phyloP scores from a whole-genome alignment of 1,140 invertebrate genomes.

The Stenopsyche tienmushanensis region DNA sequence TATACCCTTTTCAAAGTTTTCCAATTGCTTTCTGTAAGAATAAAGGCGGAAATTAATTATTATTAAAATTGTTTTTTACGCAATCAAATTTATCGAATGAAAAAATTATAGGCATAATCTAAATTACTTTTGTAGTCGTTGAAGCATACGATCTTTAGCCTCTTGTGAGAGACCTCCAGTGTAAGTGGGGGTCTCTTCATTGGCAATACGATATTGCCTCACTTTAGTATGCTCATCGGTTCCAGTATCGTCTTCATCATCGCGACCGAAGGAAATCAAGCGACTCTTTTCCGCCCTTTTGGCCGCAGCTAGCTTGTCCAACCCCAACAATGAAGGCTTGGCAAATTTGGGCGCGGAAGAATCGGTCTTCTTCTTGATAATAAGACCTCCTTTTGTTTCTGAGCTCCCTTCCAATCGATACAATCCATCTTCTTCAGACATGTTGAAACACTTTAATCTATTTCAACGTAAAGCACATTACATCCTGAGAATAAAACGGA shows the following conservation, averaged over 20 bases:
- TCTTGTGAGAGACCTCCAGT: constrained; percentile 86
- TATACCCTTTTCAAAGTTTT: constrained; percentile 55
- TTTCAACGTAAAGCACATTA: no score
- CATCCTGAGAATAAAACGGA: no score
- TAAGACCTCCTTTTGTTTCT: constrained; percentile 75
- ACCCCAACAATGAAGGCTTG: constrained; percentile 76
- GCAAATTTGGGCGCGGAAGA: constrained; percentile 76
- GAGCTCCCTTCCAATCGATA: constrained; percentile 82
- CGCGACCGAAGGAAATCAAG: constrained; percentile 66
- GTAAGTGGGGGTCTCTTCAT: constrained; percentile 89
- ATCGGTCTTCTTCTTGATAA: constrained; percentile 76
- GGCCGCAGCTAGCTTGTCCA: constrained; percentile 83
- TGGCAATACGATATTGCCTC: constrained; percentile 69
- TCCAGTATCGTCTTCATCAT: constrained; percentile 53
- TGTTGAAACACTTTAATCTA: no score
- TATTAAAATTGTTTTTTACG: background rate
- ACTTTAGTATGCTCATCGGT: constrained; percentile 51
- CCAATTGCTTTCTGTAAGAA: constrained; percentile 57
- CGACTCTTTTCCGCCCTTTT: constrained; percentile 67
- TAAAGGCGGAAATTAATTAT: constrained; percentile 9
- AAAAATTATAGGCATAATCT: constrained; percentile 23
- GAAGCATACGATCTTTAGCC: constrained; percentile 70
- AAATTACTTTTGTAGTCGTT: constrained; percentile 60
- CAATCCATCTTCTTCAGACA: constrained; percentile 55
- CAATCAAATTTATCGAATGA: constrained; percentile 49